A percentile compares a stretch with the other conserved stretches of the same genome.
Evolutionary conservation across 2,113 vertebrate species (phyloP).

Genomic region (Vireo altiloquus): DNA sequence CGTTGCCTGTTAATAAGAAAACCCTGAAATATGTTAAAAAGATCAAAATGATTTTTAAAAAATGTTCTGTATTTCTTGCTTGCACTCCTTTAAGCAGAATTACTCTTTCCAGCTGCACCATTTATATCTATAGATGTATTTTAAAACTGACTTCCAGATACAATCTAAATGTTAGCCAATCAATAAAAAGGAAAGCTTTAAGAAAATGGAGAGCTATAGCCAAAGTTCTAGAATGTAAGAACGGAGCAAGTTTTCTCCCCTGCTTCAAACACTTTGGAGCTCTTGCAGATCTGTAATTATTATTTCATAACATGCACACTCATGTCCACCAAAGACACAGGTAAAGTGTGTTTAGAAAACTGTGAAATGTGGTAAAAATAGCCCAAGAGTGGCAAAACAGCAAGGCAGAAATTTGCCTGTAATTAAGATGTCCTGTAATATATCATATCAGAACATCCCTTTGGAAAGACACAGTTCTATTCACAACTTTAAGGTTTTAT

Average conservation of each 20-base stretch:
- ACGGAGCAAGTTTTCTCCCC: not conserved
- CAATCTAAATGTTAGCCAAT: not conserved
- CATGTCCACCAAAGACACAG: not conserved
- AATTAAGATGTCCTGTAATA: not conserved
- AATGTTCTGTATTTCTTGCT: not conserved
- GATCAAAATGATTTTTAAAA: fast-evolving
- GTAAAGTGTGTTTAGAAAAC: not conserved
- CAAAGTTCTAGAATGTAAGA: not conserved
- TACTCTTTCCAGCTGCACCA: not conserved
- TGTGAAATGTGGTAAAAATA: not conserved
- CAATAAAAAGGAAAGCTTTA: not conserved
- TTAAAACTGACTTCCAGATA: not conserved
- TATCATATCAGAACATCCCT: not conserved
- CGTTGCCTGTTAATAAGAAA: not conserved
- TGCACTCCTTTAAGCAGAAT: not conserved
- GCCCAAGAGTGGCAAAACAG: not conserved
- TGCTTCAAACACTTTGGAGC: not conserved
- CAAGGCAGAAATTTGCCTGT: not conserved
- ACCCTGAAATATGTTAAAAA: not conserved
- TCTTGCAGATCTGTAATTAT: not conserved
- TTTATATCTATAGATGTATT: not conserved
- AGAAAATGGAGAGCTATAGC: not conserved
- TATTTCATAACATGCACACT: not conserved
- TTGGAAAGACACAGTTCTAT: not conserved
- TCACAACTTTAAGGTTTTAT: not conserved